Base-by-base conservation (phyloP, 2,888 invertebrate species). In the Apodemia hepburni region DNA sequence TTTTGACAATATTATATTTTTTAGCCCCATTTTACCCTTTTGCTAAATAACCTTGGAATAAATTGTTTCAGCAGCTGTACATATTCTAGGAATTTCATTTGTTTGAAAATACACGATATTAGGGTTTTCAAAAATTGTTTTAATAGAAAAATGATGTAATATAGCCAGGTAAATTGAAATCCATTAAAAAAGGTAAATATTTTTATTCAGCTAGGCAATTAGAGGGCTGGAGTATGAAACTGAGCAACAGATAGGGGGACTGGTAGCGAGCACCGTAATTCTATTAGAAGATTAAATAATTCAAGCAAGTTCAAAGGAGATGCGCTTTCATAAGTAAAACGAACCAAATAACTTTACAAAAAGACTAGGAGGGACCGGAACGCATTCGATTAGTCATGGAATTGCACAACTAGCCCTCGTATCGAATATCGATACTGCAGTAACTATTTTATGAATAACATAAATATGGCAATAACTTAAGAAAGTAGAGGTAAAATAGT, bases 201-300 rank as follows among this genome's bases (percentile, higher is more conserved):
- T 84, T 82, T 83, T 80, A 79, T 76, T 78, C 78, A 81, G 76
- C 76, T 64, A 81, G 75, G 81, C 85, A 88, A 89, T 88, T 87
- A 88, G 75, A 77, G 79, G 76, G 72, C 71, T 71, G 42, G 68
- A 65, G 63, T 66, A 65, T 71, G 75, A 74, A 75, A 76, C 78
- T 73, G 74, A 76, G 79, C 79, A 79, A 82, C 77, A 81, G 85
- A 86, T 85, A 84, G 84, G 83, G 83, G 79, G 75, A 69, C 73
- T 72, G 76, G 77, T 78, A 74, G 74, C 75, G 74, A 80, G 78
- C 75, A 77, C 77, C 77, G 84, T 89, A 85, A 88, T 90, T 89
- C 85, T 86, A 87, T 90, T 88, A 89, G 85, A 87, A 82, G 84
- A 87, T 89, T 90, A 87, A 88, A 89, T 89, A 89, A 87, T 88